Percentiles rank a stretch among this genome's conserved stretches.
phyloP scores from a whole-genome alignment of 2,113 vertebrate species.

The Ramphastos sulfuratus region DNA sequence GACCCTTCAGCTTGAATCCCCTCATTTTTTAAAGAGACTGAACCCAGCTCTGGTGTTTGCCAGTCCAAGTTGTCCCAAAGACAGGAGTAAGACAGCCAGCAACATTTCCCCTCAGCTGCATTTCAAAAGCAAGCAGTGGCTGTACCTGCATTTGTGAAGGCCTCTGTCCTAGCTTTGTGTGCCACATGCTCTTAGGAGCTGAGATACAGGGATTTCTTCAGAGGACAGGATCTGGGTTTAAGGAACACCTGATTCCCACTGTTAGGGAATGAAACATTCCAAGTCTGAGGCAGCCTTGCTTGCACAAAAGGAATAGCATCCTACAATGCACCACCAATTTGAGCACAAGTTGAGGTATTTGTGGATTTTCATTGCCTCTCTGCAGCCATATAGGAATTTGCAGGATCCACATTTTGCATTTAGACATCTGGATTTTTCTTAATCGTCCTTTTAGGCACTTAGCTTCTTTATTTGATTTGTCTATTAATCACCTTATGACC shows the following conservation, averaged over 20 bases:
- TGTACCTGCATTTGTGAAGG: background rate
- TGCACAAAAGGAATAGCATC: background rate
- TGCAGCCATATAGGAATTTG: background rate
- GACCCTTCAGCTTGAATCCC: background rate
- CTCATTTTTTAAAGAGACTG: background rate
- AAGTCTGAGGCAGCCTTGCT: background rate
- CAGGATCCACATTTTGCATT: background rate
- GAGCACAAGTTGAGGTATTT: background rate
- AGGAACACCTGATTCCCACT: accelerated
- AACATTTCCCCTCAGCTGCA: background rate
- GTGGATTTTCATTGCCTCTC: background rate
- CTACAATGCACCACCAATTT: background rate
- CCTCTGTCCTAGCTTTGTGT: background rate
- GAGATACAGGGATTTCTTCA: background rate
- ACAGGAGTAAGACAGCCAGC: background rate
- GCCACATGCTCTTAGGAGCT: background rate
- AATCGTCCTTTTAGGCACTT: background rate
- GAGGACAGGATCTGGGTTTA: background rate
- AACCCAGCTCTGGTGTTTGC: background rate
- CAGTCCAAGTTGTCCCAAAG: background rate
- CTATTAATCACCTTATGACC: background rate
- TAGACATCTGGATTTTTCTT: background rate
- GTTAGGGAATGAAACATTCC: background rate
- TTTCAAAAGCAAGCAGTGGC: background rate
- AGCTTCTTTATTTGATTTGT: background rate